Conservation (phyloP, 1,140 invertebrate species). For the Calosoma granatense region DNA sequence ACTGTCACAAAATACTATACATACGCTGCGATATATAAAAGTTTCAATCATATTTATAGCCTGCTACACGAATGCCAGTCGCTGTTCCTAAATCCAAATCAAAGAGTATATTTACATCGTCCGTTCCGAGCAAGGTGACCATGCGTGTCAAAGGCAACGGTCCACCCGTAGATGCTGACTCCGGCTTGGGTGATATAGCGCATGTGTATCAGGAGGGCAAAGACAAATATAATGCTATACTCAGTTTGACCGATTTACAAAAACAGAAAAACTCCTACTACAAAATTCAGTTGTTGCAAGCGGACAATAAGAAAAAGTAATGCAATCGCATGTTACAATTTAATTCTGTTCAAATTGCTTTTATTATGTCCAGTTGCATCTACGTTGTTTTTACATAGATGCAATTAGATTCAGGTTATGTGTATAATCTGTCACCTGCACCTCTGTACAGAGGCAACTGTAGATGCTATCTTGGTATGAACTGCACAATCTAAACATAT, state of each 20-base stretch:
- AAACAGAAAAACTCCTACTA: conserved; percentile 89
- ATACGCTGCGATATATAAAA: conserved; percentile 1
- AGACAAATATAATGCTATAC: conserved; percentile 64
- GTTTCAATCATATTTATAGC: too few species aligned
- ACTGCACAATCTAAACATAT: too few species aligned
- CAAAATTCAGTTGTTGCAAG: conserved; percentile 83
- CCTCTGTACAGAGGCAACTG: too few species aligned
- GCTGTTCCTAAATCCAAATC: conserved; percentile 46
- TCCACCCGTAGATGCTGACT: conserved; percentile 82
- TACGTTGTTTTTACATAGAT: too few species aligned
- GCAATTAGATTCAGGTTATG: too few species aligned
- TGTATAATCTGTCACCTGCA: too few species aligned
- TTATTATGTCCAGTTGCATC: too few species aligned
- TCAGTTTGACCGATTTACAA: conserved; percentile 78
- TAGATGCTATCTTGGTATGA: too few species aligned
- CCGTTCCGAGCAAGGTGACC: conserved; percentile 54
- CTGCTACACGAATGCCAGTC: conserved; percentile 43
- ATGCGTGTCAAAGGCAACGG: conserved; percentile 78
- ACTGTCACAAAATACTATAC: not conserved
- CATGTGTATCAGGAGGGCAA: conserved; percentile 63
- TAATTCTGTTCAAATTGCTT: not conserved
- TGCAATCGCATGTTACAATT: not conserved
- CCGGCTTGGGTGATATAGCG: conserved; percentile 63
- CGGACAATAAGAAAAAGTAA: conserved; percentile 55
- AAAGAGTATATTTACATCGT: conserved; percentile 57